phyloP scores from a whole-genome alignment of 2,113 vertebrate species.

The Henicopernis longicauda region DNA sequence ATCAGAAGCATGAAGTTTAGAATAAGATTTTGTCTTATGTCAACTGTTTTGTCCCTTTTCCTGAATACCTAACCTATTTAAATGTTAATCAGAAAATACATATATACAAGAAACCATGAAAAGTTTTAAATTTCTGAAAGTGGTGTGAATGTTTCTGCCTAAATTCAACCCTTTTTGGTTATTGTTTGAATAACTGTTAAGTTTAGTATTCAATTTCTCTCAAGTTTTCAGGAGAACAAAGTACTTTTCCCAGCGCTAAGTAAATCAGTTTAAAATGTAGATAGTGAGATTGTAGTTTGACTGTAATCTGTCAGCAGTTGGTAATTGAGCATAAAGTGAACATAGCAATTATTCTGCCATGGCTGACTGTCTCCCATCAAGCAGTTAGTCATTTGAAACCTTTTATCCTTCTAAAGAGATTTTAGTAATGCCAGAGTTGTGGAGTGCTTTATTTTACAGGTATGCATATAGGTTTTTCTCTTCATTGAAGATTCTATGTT shows the following conservation, averaged over 20 bases:
- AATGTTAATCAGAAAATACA: slow-evolving; percentile 69
- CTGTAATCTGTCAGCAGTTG: slow-evolving; percentile 42
- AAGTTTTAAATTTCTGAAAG: slow-evolving; percentile 66
- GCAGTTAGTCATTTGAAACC: slow-evolving; percentile 45
- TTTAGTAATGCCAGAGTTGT: slow-evolving; percentile 54
- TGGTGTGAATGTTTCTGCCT: slow-evolving; percentile 60
- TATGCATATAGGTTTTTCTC: slow-evolving; percentile 19
- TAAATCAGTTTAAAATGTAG: slow-evolving; percentile 32
- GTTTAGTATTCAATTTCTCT: slow-evolving; percentile 11
- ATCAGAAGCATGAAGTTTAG: slow-evolving; percentile 83
- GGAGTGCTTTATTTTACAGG: slow-evolving; percentile 60
- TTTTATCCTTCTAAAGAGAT: slow-evolving; percentile 55
- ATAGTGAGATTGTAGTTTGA: slow-evolving; percentile 14
- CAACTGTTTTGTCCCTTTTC: slow-evolving; percentile 55
- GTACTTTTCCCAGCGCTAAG: slow-evolving; percentile 51
- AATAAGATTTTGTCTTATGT: slow-evolving; percentile 10
- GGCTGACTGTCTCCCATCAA: slow-evolving; percentile 33
- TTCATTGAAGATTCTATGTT: slow-evolving; percentile 51
- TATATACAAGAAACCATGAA: slow-evolving; percentile 66
- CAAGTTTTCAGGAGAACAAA: slow-evolving; percentile 23
- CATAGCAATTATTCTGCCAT: slow-evolving; percentile 3
- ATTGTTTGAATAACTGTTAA: slow-evolving; percentile 21
- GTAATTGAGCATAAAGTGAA: slow-evolving; percentile 49
- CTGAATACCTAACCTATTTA: slow-evolving; percentile 65
- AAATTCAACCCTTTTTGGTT: slow-evolving; percentile 43